A percentile compares a stretch with the other conserved stretches of the same genome.
These are phyloP conservation scores for Phasia obesa DNA, from an alignment of 2,888 invertebrate genomes.

Conservation along the genomic window DNA sequence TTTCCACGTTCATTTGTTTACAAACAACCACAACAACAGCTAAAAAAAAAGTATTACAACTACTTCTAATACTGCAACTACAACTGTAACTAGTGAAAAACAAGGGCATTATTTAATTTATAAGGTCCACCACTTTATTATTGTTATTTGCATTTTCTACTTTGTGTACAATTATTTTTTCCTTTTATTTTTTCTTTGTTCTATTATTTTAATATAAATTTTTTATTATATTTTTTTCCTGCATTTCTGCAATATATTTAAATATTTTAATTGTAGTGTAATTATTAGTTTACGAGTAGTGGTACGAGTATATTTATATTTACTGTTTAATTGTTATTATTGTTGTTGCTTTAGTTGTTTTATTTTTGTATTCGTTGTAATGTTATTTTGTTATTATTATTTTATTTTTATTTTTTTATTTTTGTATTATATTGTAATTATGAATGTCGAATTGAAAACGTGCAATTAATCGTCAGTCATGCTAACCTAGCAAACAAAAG, in stretches of 20 bases:
- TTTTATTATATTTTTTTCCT: conserved; percentile 44
- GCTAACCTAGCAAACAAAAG: conserved; percentile 58
- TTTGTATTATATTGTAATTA: conserved; percentile 66
- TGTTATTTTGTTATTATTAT: conserved; percentile 51
- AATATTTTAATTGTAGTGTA: conserved; percentile 67
- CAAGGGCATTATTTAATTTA: conserved; percentile 63
- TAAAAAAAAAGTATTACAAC: background rate
- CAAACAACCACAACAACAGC: conserved; percentile 40
- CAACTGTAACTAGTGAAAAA: background rate
- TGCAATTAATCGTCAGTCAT: conserved; percentile 69
- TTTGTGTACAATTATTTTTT: conserved; percentile 38
- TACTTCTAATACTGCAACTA: background rate
- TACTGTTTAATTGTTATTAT: conserved; percentile 3
- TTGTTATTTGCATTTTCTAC: conserved; percentile 65
- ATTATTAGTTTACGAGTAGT: conserved; percentile 60
- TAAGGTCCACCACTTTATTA: conserved; percentile 69
- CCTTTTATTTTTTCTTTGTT: conserved; percentile 32
- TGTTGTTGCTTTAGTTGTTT: conserved; percentile 1
- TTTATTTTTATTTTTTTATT: conserved; percentile 25
- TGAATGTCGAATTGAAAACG: conserved; percentile 64
- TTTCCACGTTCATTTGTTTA: conserved; percentile 52
- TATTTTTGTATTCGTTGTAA: conserved; percentile 56
- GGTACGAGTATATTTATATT: conserved; percentile 16
- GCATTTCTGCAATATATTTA: conserved; percentile 61
- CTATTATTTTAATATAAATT: conserved; percentile 52